Evolutionary conservation across 1,140 invertebrate genomes (phyloP).

Genomic region (Nilaparvata lugens): DNA sequence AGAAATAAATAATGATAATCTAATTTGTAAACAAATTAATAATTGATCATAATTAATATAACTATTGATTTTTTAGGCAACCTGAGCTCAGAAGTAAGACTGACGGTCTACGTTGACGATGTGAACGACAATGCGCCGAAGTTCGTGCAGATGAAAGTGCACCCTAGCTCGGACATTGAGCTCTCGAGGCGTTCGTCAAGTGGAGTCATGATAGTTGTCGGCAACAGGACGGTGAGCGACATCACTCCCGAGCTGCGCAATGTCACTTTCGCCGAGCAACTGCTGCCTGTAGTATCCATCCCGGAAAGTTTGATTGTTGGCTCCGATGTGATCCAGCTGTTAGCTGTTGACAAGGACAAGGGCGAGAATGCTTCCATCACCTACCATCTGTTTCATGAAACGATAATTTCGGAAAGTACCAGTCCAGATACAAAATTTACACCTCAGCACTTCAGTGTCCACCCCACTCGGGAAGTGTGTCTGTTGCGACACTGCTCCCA

Average conservation of each 20-base stretch:
- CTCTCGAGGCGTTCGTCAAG: slow-evolving; percentile 36
- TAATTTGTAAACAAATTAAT: too few species aligned
- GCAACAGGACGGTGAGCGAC: slow-evolving; percentile 21
- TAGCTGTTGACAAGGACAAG: slow-evolving; percentile 74
- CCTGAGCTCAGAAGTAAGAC: slow-evolving; percentile 54
- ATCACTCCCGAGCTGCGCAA: slow-evolving; percentile 15
- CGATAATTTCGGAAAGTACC: slow-evolving; percentile 43
- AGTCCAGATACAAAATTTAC: slow-evolving; percentile 25
- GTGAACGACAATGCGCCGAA: slow-evolving; percentile 76
- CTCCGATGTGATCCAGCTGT: slow-evolving; percentile 62
- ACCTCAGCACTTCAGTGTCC: slow-evolving; percentile 60
- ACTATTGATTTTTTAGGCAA: slow-evolving; percentile 41
- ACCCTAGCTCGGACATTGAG: slow-evolving; percentile 51
- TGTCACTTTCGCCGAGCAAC: slow-evolving; percentile 5
- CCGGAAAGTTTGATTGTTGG: slow-evolving; percentile 68
- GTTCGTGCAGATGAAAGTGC: slow-evolving; percentile 54
- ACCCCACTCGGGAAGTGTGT: slow-evolving; percentile 60
- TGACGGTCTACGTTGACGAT: slow-evolving; percentile 64
- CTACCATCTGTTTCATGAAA: slow-evolving; percentile 61
- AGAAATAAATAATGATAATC: too few species aligned
- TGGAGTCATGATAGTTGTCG: slow-evolving; percentile 15
- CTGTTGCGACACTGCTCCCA: slow-evolving; percentile 60
- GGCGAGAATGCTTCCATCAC: slow-evolving; percentile 62
- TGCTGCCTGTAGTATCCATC: slow-evolving; percentile 51
- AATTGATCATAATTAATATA: too few species aligned